Evolutionary conservation across 2,797 vertebrate genomes (phyloP), one percentile per base, ranked within the genome.

Genomic region (Buceros bicornis): DNA sequence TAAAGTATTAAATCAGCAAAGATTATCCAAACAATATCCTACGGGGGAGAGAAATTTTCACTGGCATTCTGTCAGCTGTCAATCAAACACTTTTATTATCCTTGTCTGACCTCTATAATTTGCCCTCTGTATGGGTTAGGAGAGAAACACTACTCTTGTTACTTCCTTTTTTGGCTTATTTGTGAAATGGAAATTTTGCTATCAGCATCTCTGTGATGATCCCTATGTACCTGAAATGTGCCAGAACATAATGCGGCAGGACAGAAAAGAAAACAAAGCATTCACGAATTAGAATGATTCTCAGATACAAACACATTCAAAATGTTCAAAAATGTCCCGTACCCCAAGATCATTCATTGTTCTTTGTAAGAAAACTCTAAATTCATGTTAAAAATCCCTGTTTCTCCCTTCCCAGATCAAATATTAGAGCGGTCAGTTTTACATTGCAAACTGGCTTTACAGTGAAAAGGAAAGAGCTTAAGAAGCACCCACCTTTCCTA

Each of bases 11-110:
- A 93, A 97, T 83, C 12, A 4, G 48, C 85, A 96, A 95, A 97
- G 94, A 95, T 96, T 94, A 97, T 87, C 92, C 97, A 96, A 97
- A 97, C 70, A 97, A 97, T 93, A 95, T 86, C 97, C 97, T 89
- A 57, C 91, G 95, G 96, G 84, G 19, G 53, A 84, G 67, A 95
- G 50, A 94, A 92, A 93, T 80, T 97, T 95, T 94, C 69, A 54
- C 37, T 91, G 81, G 65, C 48, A 71, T 90, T 83, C 71, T 96
- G 94, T 95, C 96, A 96, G 76, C 65, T 97, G 91, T 91, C 97
- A 95, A n/a, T 97, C 90, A 97, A 22, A 42, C 11, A 82, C 22
- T 91, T 95, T 45, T 83, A 90, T 90, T 97, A 96, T 97, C 95
- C 92, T 93, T 96, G 85, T 50, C 89, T 95, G 64, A 78, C 95